These are phyloP conservation scores for Ramphastos sulfuratus DNA, from an alignment of 2,113 vertebrate genomes.

Conservation along the genomic window DNA sequence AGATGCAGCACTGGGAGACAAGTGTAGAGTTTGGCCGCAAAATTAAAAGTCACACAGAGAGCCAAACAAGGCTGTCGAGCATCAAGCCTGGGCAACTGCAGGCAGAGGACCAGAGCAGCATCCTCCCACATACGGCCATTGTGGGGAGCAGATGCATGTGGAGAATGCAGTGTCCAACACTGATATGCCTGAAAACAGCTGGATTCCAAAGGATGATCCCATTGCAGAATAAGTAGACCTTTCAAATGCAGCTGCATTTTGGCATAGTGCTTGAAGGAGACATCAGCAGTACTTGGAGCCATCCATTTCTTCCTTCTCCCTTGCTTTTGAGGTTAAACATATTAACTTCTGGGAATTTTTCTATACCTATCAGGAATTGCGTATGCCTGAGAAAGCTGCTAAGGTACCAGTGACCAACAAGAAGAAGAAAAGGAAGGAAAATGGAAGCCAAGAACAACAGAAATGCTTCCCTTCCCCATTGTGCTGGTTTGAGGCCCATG, in stretches of 20 bases:
- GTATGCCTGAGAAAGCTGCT: neutral
- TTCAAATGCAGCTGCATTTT: neutral
- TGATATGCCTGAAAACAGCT: neutral
- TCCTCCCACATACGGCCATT: fast-evolving
- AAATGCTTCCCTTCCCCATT: neutral
- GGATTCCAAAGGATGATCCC: neutral
- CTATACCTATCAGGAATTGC: neutral
- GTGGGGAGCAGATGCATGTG: neutral
- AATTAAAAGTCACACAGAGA: neutral
- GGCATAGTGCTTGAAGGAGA: neutral
- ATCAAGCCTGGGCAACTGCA: neutral
- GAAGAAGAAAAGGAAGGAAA: neutral
- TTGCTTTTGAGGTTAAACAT: neutral
- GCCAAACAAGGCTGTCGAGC: neutral
- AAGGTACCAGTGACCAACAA: neutral
- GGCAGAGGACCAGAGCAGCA: neutral
- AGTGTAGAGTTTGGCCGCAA: neutral
- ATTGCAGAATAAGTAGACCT: neutral
- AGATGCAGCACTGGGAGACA: neutral
- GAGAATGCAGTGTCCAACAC: fast-evolving
- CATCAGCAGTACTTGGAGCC: neutral
- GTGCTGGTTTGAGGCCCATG: too few species aligned
- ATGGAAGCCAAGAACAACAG: neutral
- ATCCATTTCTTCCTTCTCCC: neutral
- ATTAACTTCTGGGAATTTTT: neutral